A percentile compares a stretch with the other conserved stretches of the same genome.
Evolutionary conservation across 2,797 vertebrate species (phyloP).

Genomic region (Cyprinella venusta): DNA sequence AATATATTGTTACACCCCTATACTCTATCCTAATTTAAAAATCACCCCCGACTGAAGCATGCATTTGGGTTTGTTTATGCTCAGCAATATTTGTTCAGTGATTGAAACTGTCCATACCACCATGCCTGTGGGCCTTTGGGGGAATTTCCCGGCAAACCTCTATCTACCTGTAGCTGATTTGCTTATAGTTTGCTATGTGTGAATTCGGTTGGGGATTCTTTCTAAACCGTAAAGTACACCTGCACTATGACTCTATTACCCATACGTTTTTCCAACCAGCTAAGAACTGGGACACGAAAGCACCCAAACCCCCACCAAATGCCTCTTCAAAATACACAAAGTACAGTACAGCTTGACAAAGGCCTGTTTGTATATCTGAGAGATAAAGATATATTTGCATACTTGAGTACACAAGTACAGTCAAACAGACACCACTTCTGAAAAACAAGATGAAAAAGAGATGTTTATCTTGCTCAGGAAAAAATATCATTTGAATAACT

Average conservation of each 20-base stretch:
- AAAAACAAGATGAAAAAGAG: not conserved
- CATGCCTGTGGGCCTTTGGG: conserved; percentile 31
- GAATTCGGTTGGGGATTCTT: conserved; percentile 62
- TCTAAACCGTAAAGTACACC: conserved; percentile 80
- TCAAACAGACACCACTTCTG: conserved; percentile 36
- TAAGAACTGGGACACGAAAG: conserved; percentile 19
- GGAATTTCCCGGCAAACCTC: conserved; percentile 54
- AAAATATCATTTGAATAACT: not conserved
- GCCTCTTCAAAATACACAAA: not conserved
- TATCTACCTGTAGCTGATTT: conserved; percentile 58
- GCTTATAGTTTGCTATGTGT: conserved; percentile 48
- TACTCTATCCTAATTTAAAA: not conserved
- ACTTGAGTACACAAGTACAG: conserved; percentile 30
- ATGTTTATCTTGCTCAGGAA: conserved; percentile 5
- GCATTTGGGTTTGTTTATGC: not conserved
- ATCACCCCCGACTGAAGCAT: not conserved
- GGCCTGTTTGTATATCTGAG: conserved; percentile 42
- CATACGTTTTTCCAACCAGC: not conserved
- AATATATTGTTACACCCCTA: no score
- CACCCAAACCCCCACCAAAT: conserved; percentile 17
- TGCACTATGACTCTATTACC: conserved; percentile 63
- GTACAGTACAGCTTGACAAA: not conserved
- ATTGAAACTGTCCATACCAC: conserved; percentile 34
- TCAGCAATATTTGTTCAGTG: conserved; percentile 33
- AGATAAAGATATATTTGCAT: conserved; percentile 57